Evolutionary conservation across 1,140 invertebrate genomes (phyloP).

Genomic region (Temnothorax longispinosus): DNA sequence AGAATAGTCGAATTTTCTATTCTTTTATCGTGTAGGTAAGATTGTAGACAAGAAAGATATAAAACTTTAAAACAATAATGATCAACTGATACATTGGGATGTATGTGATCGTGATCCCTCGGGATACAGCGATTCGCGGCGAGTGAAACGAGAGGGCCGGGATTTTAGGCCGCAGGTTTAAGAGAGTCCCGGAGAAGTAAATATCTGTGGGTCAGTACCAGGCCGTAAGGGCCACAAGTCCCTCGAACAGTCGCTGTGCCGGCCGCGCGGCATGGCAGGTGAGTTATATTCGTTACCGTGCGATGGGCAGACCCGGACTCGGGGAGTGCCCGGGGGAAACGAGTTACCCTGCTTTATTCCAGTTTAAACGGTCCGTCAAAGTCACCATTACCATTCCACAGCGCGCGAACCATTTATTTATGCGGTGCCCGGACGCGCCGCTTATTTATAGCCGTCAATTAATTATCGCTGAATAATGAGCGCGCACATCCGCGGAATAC

Average conservation of each 20-base stretch:
- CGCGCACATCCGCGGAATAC: slow-evolving; percentile 81
- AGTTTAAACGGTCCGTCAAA: slow-evolving; percentile 85
- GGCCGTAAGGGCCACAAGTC: slow-evolving; percentile 30
- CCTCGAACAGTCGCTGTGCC: slow-evolving; percentile 36
- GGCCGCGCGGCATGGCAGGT: slow-evolving; percentile 72
- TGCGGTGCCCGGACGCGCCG: slow-evolving; percentile 78
- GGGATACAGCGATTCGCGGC: neutral
- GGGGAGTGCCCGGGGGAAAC: slow-evolving; percentile 72
- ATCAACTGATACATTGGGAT: neutral
- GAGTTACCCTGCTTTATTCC: slow-evolving; percentile 82
- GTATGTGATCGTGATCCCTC: neutral
- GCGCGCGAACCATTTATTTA: slow-evolving; percentile 85
- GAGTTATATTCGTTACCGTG: slow-evolving; percentile 81
- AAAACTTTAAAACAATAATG: neutral
- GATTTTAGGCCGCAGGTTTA: slow-evolving; percentile 16
- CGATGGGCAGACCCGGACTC: slow-evolving; percentile 58
- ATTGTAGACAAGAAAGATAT: neutral
- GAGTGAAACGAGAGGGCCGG: neutral
- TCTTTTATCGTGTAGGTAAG: neutral
- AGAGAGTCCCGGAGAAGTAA: slow-evolving; percentile 50
- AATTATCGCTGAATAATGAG: slow-evolving; percentile 86
- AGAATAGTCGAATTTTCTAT: neutral
- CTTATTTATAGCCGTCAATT: slow-evolving; percentile 85
- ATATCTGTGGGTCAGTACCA: slow-evolving; percentile 45
- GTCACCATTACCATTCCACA: slow-evolving; percentile 85